A percentile compares a stretch with the other conserved stretches of the same genome.
These are phyloP conservation scores for Pipra filicauda DNA, from an alignment of 2,113 vertebrate genomes.

Conservation along the genomic window DNA sequence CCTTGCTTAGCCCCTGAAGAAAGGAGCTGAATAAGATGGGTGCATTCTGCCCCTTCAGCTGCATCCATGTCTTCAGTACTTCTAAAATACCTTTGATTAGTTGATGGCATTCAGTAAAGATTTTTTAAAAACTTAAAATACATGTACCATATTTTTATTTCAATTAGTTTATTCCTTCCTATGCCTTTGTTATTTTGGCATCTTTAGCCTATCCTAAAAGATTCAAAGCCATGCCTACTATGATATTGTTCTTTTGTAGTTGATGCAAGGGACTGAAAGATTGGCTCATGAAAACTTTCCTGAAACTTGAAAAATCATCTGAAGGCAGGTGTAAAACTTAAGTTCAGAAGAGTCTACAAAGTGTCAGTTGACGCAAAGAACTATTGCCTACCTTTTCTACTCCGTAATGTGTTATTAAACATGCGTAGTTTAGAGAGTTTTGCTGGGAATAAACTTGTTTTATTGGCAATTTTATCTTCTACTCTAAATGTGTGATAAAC, in stretches of 20 bases:
- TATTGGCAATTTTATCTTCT: neutral
- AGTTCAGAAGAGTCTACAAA: neutral
- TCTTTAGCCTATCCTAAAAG: neutral
- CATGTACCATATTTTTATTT: neutral
- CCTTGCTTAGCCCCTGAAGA: neutral
- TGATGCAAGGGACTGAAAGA: neutral
- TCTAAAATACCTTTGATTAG: neutral
- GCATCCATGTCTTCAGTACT: neutral
- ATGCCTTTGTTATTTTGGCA: neutral
- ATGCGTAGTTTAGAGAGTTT: neutral
- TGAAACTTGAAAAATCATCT: neutral
- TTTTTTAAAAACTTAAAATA: neutral
- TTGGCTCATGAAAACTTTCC: neutral
- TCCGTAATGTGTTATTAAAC: neutral
- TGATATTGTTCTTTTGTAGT: neutral
- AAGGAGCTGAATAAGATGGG: neutral
- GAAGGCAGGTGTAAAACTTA: neutral
- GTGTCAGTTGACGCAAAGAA: neutral
- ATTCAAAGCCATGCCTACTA: neutral
- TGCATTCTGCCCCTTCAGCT: neutral
- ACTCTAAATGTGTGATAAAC: neutral
- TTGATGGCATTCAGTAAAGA: neutral
- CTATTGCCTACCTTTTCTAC: neutral
- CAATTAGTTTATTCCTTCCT: neutral
- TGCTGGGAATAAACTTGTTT: neutral